phyloP scores from a whole-genome alignment of 2,888 invertebrate genomes.

The Teleogryllus oceanicus region DNA sequence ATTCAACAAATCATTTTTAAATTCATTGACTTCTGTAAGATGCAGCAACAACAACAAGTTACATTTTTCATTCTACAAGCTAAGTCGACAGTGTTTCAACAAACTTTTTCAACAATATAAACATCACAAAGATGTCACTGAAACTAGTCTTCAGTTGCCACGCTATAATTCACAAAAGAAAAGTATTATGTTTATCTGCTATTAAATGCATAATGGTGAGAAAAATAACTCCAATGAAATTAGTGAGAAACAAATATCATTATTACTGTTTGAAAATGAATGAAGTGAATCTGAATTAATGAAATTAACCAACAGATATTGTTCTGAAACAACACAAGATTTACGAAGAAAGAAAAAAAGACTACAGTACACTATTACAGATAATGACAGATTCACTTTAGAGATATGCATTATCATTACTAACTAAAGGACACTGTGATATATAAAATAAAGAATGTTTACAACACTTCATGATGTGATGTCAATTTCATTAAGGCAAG shows the following conservation, averaged over 20 bases:
- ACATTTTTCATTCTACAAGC: neutral
- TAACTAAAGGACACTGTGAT: neutral
- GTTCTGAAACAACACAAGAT: neutral
- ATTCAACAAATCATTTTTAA: conserved; percentile 12
- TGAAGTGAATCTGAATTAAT: no score
- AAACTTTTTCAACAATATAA: conserved; percentile 18
- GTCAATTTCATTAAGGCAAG: conserved; percentile 22
- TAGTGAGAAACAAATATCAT: no score
- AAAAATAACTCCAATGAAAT: no score
- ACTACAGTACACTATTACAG: neutral
- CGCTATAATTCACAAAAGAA: neutral
- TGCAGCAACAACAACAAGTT: neutral
- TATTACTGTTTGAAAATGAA: no score
- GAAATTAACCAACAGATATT: neutral
- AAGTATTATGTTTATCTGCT: neutral
- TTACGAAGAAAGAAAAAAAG: neutral
- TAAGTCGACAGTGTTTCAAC: conserved; percentile 18
- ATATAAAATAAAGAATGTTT: conserved; percentile 18
- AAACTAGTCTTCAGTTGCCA: conserved; percentile 1
- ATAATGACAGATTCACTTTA: conserved; percentile 19
- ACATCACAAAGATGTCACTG: neutral
- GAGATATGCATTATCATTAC: conserved; percentile 1
- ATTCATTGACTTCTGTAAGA: conserved; percentile 10
- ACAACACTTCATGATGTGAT: conserved; percentile 27
- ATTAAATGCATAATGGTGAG: no score